Percentiles rank a stretch among this genome's conserved stretches.
These are phyloP conservation scores for Lindbergichthys nudifrons DNA, from an alignment of 2,797 vertebrate genomes.

Conservation along the genomic window DNA sequence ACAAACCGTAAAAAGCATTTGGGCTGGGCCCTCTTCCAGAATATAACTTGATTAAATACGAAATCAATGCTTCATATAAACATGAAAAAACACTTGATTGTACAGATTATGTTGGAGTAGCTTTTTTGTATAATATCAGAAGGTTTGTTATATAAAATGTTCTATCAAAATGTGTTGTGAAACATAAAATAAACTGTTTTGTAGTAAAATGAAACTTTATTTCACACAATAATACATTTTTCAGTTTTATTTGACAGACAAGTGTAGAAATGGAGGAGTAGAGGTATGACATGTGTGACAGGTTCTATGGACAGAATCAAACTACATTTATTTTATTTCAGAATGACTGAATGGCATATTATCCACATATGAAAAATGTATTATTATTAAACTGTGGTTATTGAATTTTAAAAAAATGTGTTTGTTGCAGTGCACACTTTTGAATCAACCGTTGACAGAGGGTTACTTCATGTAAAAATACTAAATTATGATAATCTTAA, in stretches of 20 bases:
- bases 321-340: slow-evolving; percentile 29
- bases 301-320: too few species aligned
- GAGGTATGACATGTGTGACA: too few species aligned
- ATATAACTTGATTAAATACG: background rate
- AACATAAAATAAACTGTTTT: slow-evolving; percentile 51
- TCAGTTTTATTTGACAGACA: too few species aligned
- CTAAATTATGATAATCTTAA: background rate
- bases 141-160: slow-evolving; percentile 7
- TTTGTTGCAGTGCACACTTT: background rate
- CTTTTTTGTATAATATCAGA: slow-evolving; percentile 42
- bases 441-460: background rate
- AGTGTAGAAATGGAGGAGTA: too few species aligned
- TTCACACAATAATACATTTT: background rate
- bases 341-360: background rate
- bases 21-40: slow-evolving; percentile 24
- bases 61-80: slow-evolving; percentile 13
- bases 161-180: slow-evolving; percentile 2
- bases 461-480: background rate
- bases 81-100: slow-evolving; percentile 46
- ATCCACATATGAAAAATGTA: background rate
- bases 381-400: background rate
- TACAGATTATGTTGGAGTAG: slow-evolving; percentile 40
- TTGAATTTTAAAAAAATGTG: background rate
- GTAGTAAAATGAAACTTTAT: slow-evolving; percentile 41
- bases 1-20: slow-evolving; percentile 8